Evolutionary conservation across 37 sponge, comb jelly and placozoan species (phyloP).

Genomic region (Haliclona indistincta): DNA sequence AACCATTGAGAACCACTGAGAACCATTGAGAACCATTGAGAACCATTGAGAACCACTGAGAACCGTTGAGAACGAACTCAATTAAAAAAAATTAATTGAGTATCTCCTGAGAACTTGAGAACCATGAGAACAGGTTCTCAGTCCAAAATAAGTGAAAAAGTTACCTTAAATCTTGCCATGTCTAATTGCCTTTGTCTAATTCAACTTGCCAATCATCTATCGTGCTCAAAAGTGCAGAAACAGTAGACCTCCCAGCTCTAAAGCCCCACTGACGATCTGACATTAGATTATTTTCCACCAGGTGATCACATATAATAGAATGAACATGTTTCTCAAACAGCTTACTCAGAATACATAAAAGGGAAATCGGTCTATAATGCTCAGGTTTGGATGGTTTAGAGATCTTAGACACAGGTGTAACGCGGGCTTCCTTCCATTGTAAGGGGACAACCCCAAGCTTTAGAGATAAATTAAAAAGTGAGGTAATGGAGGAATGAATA

Average conservation of each 20-base stretch:
- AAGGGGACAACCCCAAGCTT: background rate
- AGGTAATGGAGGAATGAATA: background rate
- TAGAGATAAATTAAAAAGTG: slow-evolving; percentile 7
- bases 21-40: too few species aligned
- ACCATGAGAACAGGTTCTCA: too few species aligned
- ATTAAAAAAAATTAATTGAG: too few species aligned
- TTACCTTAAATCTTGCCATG: too few species aligned
- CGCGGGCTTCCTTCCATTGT: slow-evolving; percentile 10
- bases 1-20: too few species aligned
- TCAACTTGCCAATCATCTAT: background rate
- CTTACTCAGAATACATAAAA: too few species aligned
- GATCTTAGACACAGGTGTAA: background rate
- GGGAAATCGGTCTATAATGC: slow-evolving; percentile 16
- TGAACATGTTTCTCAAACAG: too few species aligned
- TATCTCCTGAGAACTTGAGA: too few species aligned
- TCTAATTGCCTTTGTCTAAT: background rate
- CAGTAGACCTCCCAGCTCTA: background rate
- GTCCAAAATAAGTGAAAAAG: too few species aligned
- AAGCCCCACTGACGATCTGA: background rate
- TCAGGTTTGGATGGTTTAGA: background rate
- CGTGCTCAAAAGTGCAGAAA: background rate
- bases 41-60: too few species aligned
- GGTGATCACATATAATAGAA: background rate
- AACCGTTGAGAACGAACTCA: too few species aligned
- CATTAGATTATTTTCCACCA: background rate